These are phyloP conservation scores for Holothuria glaberrima DNA, from an alignment of 35 echinoderm and acorn worm species.

Conservation along the genomic window DNA sequence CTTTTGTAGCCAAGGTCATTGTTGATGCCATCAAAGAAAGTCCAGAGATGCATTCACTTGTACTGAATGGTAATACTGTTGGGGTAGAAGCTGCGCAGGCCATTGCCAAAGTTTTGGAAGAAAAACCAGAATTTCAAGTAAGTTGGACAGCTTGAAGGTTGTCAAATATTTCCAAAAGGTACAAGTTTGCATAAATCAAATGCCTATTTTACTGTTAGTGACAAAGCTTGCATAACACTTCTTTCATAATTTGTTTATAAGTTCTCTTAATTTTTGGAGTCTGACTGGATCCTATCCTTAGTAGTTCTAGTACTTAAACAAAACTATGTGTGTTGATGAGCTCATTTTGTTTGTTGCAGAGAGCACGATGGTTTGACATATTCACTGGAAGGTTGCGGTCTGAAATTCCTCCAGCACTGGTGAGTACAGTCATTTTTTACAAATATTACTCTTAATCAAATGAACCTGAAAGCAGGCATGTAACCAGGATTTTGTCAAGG, in stretches of 20 bases:
- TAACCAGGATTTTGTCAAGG: no score
- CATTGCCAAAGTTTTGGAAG: conserved; percentile 78
- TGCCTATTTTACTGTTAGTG: no score
- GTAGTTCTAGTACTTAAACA: no score
- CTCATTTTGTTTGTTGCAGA: conserved; percentile 47
- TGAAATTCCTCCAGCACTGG: conserved; percentile 93
- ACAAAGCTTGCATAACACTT: no score
- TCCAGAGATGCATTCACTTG: conserved; percentile 76
- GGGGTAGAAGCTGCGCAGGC: conserved; percentile 85
- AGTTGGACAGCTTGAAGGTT: neutral
- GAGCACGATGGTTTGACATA: conserved; percentile 94
- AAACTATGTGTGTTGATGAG: no score
- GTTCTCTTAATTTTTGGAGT: no score
- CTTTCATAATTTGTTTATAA: no score
- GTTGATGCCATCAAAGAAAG: conserved; percentile 79
- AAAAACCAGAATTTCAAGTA: conserved; percentile 91
- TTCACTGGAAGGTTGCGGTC: conserved; percentile 94
- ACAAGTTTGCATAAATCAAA: no score
- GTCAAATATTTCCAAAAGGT: no score
- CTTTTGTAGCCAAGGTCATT: conserved; percentile 67
- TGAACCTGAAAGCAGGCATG: no score
- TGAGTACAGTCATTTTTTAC: conserved; percentile 42
- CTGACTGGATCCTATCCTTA: no score
- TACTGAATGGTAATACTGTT: conserved; percentile 85
- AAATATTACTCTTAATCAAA: no score